Conservation (phyloP, 1,140 invertebrate species). For the Bombus pyrosoma region DNA sequence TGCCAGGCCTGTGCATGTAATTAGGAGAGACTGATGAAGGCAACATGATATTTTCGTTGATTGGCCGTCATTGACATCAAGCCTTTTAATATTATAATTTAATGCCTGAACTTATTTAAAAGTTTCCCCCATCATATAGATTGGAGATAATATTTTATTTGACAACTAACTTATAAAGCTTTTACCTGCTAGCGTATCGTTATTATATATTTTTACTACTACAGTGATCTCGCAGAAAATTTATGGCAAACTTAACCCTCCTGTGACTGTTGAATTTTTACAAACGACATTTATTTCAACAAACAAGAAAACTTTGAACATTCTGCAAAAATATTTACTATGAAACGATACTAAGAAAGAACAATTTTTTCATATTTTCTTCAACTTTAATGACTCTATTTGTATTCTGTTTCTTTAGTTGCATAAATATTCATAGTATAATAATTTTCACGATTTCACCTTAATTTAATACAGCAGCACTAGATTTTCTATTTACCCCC, state of each 20-base stretch:
- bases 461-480: no score
- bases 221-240: neutral
- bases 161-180: neutral
- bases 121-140: neutral
- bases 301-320: no score
- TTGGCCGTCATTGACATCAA: neutral
- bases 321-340: no score
- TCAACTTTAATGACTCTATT: no score
- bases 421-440: no score
- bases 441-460: no score
- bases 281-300: neutral
- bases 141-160: neutral
- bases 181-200: neutral
- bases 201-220: neutral
- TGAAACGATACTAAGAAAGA: no score
- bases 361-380: no score
- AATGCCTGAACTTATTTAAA: neutral
- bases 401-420: no score
- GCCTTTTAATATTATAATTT: neutral
- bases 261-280: neutral
- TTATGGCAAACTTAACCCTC: neutral
- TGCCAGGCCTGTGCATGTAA: neutral
- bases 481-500: no score
- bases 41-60: neutral
- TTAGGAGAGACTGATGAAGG: neutral